A percentile compares a stretch with the other conserved stretches of the same genome.
Conservation (phyloP, 1,140 invertebrate species). For the Neuroterus valhalla region DNA sequence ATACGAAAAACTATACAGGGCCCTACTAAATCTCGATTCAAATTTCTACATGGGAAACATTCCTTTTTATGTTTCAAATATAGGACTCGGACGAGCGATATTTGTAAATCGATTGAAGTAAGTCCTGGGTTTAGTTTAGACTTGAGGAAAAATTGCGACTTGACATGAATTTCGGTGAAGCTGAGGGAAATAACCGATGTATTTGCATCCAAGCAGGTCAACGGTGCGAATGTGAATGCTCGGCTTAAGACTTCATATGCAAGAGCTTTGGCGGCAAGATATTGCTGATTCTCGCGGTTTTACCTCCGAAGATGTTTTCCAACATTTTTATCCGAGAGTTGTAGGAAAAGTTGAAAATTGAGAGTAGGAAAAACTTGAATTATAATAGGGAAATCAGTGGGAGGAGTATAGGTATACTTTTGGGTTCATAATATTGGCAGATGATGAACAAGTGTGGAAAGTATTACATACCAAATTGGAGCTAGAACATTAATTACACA, state of each 20-base stretch:
- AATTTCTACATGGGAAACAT: too few relatives aligned
- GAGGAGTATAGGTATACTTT: too few relatives aligned
- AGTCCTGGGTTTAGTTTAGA: slow-evolving; percentile 19
- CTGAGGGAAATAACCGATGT: slow-evolving; percentile 23
- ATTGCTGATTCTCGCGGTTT: slow-evolving; percentile 48
- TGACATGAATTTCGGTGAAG: slow-evolving; percentile 9
- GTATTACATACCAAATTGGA: too few relatives aligned
- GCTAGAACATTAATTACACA: too few relatives aligned
- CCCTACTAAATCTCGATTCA: too few relatives aligned
- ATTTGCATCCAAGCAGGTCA: slow-evolving; percentile 30
- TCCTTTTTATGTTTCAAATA: neutral
- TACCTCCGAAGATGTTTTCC: neutral
- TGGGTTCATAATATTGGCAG: too few relatives aligned
- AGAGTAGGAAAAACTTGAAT: neutral
- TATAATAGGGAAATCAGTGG: too few relatives aligned
- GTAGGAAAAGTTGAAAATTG: neutral
- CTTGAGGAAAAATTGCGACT: slow-evolving; percentile 13
- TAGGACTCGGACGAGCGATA: neutral
- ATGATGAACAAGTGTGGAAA: too few relatives aligned
- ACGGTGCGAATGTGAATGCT: slow-evolving; percentile 22
- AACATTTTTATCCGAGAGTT: neutral
- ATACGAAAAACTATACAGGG: too few relatives aligned
- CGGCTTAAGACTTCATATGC: slow-evolving; percentile 59
- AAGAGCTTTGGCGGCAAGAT: slow-evolving; percentile 52
- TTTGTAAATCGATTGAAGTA: slow-evolving; percentile 24